Conservation (phyloP, 2,797 vertebrate species). For the Potorous gilbertii region DNA sequence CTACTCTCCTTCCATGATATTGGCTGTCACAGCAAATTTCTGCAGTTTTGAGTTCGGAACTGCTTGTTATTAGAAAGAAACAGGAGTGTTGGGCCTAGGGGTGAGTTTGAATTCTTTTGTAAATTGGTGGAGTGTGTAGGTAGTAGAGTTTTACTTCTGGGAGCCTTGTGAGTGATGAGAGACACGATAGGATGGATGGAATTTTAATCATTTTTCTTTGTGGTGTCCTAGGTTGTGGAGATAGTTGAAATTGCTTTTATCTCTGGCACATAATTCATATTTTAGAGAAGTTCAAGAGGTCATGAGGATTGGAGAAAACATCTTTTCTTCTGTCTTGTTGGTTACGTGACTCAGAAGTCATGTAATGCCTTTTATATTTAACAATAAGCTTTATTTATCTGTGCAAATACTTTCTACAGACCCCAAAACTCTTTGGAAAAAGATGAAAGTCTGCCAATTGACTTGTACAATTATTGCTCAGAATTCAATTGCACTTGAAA, state of each 20-base stretch:
- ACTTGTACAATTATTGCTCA: neutral
- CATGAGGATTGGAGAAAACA: neutral
- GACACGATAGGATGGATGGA: neutral
- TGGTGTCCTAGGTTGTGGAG: neutral
- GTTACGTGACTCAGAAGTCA: neutral
- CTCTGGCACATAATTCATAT: neutral
- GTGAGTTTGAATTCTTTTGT: neutral
- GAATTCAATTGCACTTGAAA: neutral
- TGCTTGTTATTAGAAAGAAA: neutral
- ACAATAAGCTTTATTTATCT: neutral
- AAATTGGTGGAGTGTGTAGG: neutral
- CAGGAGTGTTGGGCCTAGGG: neutral
- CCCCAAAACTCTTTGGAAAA: neutral
- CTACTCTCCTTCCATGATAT: neutral
- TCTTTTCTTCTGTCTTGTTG: neutral
- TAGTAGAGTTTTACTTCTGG: neutral
- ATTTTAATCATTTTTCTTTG: neutral
- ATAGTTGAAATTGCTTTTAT: neutral
- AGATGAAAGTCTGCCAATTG: neutral
- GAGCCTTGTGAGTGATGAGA: neutral
- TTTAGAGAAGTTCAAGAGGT: neutral
- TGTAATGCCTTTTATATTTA: neutral
- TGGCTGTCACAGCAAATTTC: neutral
- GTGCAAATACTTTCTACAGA: neutral
- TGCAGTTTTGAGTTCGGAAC: neutral